These are phyloP conservation scores for Tethya wilhelma DNA, from an alignment of 37 sponge, comb jelly and placozoan genomes.

Conservation along the genomic window DNA sequence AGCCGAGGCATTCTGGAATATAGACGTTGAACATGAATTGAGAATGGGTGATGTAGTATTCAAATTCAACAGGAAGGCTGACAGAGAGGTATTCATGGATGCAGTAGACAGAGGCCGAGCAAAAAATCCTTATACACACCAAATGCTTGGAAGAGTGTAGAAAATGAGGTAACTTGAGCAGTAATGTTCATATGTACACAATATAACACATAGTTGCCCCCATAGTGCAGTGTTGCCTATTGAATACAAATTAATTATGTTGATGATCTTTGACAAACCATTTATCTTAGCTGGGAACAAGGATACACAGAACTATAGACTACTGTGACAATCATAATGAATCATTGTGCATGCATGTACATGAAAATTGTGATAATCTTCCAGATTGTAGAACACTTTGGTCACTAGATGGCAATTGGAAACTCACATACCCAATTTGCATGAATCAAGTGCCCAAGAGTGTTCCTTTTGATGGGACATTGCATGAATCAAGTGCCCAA, in stretches of 20 bases:
- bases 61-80: background rate
- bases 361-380: background rate
- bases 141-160: slow-evolving; percentile 26
- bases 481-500: background rate
- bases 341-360: too few species aligned
- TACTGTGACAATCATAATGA: too few species aligned
- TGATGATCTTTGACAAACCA: background rate
- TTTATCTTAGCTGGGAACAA: too few species aligned
- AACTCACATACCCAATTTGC: slow-evolving; percentile 26
- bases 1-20: slow-evolving; percentile 33
- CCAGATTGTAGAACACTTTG: slow-evolving; percentile 17
- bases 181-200: background rate
- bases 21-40: slow-evolving; percentile 19
- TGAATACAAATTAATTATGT: background rate
- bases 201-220: background rate
- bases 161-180: slow-evolving; percentile 22
- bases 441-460: slow-evolving; percentile 12
- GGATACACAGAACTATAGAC: too few species aligned
- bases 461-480: background rate
- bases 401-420: slow-evolving; percentile 28
- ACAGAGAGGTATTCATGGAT: too few species aligned
- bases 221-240: background rate
- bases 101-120: slow-evolving; percentile 18
- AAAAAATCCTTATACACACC: slow-evolving; percentile 11
- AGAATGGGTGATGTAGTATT: background rate